Evolutionary conservation across 2,797 vertebrate species (phyloP).

Genomic region (Chaetophractus vellerosus): DNA sequence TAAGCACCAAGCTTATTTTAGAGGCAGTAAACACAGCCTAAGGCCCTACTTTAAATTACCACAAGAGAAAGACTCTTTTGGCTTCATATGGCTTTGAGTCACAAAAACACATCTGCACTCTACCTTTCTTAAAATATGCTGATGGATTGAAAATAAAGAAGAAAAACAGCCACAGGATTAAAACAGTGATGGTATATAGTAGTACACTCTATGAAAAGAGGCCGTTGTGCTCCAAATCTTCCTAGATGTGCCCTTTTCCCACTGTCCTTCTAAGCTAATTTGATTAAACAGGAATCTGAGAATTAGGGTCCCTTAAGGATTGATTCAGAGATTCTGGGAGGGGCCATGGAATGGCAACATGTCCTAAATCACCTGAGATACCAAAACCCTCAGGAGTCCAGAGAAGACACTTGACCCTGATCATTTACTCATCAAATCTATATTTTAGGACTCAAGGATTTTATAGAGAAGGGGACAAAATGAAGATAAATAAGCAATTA

Average conservation of each 20-base stretch:
- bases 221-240: background rate
- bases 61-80: constrained; percentile 82
- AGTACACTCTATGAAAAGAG: background rate
- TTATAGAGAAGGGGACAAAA: background rate
- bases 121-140: constrained; percentile 79
- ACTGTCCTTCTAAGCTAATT: background rate
- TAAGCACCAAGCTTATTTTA: constrained; percentile 83
- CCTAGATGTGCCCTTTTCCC: background rate
- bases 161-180: constrained; percentile 28
- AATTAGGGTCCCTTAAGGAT: background rate
- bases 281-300: background rate
- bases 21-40: constrained; percentile 84
- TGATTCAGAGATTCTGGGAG: background rate
- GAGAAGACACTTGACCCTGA: background rate
- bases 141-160: constrained; percentile 61
- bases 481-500: background rate
- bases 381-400: background rate
- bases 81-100: constrained; percentile 81
- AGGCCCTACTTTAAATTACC: constrained; percentile 83
- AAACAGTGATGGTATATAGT: background rate
- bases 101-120: constrained; percentile 84
- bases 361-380: background rate
- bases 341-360: background rate
- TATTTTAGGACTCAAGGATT: background rate
- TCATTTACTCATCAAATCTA: background rate